Conservation (phyloP, 2,113 vertebrate genomes). For the Alectura lathami region DNA sequence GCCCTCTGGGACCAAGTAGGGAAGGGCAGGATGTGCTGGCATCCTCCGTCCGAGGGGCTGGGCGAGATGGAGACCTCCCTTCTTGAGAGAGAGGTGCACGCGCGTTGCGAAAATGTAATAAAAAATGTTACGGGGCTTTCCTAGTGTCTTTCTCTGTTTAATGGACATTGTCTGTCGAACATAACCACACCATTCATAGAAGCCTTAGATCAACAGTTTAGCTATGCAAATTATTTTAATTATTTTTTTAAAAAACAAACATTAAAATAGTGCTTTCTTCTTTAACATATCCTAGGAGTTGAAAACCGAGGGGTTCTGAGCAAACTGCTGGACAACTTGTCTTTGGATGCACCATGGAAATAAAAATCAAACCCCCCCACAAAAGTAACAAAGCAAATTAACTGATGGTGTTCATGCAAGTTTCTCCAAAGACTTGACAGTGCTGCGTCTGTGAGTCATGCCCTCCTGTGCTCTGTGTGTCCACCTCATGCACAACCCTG, state of each 20-base stretch:
- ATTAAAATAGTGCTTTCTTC: slow-evolving; percentile 82
- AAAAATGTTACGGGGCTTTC: slow-evolving; percentile 61
- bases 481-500: slow-evolving; percentile 61
- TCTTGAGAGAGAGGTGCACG: not conserved
- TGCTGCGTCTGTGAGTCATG: slow-evolving; percentile 75
- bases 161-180: slow-evolving; percentile 72
- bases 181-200: slow-evolving; percentile 77
- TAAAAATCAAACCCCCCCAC: slow-evolving; percentile 73
- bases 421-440: slow-evolving; percentile 76
- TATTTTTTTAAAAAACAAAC: slow-evolving; percentile 72
- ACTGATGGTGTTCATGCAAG: slow-evolving; percentile 72
- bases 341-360: slow-evolving; percentile 78
- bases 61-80: not conserved
- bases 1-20: not conserved
- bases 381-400: slow-evolving; percentile 76
- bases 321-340: slow-evolving; percentile 78
- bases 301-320: slow-evolving; percentile 74
- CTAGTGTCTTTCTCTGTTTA: slow-evolving; percentile 73
- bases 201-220: slow-evolving; percentile 84
- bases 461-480: slow-evolving; percentile 74
- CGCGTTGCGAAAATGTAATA: slow-evolving; percentile 59
- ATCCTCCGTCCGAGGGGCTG: not conserved
- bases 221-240: slow-evolving; percentile 84
- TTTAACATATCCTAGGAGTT: slow-evolving; percentile 76
- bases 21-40: slow-evolving; percentile 12